Base-by-base conservation (phyloP, 1,140 invertebrate genomes). In the Pantala flavescens region DNA sequence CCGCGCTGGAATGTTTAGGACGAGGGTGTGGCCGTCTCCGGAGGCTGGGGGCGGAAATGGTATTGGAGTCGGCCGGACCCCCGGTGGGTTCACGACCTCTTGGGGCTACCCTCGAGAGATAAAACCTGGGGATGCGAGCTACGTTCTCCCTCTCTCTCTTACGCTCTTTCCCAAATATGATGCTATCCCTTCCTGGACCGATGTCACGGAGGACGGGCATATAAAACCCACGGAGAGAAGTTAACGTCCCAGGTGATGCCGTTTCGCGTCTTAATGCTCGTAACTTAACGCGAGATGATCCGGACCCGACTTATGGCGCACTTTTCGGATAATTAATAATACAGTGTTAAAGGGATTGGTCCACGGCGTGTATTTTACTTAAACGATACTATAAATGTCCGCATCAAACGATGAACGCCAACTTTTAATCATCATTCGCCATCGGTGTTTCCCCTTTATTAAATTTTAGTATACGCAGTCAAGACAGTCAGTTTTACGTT, bases 91-190 rank as follows among this genome's bases (percentile, higher is more conserved):
- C 49, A 63, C 49, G 49, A 21, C 49, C 49, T 63, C 49, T 63
- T 21, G 49, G 49, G 49, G 49, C 3, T 63, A 16, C n/a, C 49
- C 49, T 3, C 1, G 5, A 12, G n/a, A 63, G 49, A 63, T 63
- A 63, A 63, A 63, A 63, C 49, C 49, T 63, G 14, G n/a, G 49
- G 49, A 63, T 19, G 49, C 49, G 49, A 63, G 49, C 49, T 5
- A 63, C 49, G 12, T 63, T 63, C 49, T n/a, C n/a, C n/a, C n/a
- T n/a, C n/a, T n/a, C 49, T 63, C 49, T 63, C 16, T 63, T 63
- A 63, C 49, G 49, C 49, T 21, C 49, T 63, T 63, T 21, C 49
- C 49, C 49, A 63, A 63, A 63, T 63, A 63, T 63, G 49, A 63
- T 63, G 12, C 49, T 21, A 63, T 16, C 49, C 49, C 14, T 16